These are phyloP conservation scores for Stegostoma tigrinum DNA, from an alignment of 2,113 vertebrate genomes.

Conservation along the genomic window DNA sequence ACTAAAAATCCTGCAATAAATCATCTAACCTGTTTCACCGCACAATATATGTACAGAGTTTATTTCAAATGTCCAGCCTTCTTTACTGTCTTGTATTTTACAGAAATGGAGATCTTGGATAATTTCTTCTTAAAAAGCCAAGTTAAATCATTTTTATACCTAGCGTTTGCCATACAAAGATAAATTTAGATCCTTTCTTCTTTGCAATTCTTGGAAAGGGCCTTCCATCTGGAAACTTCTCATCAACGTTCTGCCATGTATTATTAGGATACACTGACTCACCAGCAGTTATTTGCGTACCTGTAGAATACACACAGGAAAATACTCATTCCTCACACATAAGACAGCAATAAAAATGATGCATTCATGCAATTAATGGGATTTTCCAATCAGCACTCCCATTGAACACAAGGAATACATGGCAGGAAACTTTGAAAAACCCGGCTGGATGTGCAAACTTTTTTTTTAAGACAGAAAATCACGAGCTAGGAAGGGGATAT, in stretches of 20 bases:
- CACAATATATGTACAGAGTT: not conserved
- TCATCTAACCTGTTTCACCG: not conserved
- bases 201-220: constrained; percentile 52
- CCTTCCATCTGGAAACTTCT: constrained; percentile 72
- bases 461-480: not conserved
- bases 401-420: not conserved
- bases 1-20: not conserved
- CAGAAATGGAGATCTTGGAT: not conserved
- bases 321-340: not conserved
- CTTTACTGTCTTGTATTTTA: not conserved
- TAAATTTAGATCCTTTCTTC: constrained; percentile 60
- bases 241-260: constrained; percentile 41
- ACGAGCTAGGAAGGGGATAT: not conserved
- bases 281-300: constrained; percentile 60
- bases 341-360: not conserved
- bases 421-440: not conserved
- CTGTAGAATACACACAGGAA: constrained; percentile 49
- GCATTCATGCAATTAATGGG: not conserved
- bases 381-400: not conserved
- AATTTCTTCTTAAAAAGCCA: not conserved
- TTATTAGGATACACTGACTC: constrained; percentile 69
- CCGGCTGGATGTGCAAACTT: not conserved
- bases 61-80: not conserved
- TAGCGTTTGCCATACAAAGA: constrained; percentile 87
- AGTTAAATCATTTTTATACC: constrained; percentile 61